Evolutionary conservation across 2,113 vertebrate species (phyloP).

Genomic region (Cyanoderma ruficeps): DNA sequence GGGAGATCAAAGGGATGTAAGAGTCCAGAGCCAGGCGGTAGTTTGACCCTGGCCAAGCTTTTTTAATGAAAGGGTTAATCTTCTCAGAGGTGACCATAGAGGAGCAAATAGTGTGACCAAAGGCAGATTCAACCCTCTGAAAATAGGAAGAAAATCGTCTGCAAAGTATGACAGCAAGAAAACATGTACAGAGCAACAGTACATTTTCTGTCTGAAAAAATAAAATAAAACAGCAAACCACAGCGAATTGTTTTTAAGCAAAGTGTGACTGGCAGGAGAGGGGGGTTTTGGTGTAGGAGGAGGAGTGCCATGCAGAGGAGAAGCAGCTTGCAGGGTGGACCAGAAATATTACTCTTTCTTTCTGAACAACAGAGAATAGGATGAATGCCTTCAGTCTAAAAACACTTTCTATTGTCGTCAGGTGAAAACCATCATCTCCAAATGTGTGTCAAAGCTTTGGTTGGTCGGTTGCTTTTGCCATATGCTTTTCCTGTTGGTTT

Average conservation of each 20-base stretch:
- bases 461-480: not conserved
- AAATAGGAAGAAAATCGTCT: constrained; percentile 87
- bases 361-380: constrained; percentile 32
- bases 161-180: constrained; percentile 85
- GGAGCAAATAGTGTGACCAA: constrained; percentile 98
- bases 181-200: constrained; percentile 84
- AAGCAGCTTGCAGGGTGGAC: constrained; percentile 11
- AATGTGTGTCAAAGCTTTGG: not conserved
- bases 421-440: constrained; percentile 1
- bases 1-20: constrained; percentile 95
- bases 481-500: not conserved
- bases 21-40: constrained; percentile 86
- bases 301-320: not conserved
- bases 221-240: constrained; percentile 60
- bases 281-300: not conserved
- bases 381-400: constrained; percentile 12
- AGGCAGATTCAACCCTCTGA: constrained; percentile 90
- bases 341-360: constrained; percentile 47
- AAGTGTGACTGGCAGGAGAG: not conserved
- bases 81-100: constrained; percentile 98
- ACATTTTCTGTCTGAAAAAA: constrained; percentile 75
- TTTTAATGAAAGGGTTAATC: constrained; percentile 99
- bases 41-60: constrained; percentile 94
- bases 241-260: constrained; percentile 61
- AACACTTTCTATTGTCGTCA: constrained; percentile 1